These are phyloP conservation scores for Brienomyrus longianalis DNA, from an alignment of 2,113 vertebrate genomes.

Conservation along the genomic window DNA sequence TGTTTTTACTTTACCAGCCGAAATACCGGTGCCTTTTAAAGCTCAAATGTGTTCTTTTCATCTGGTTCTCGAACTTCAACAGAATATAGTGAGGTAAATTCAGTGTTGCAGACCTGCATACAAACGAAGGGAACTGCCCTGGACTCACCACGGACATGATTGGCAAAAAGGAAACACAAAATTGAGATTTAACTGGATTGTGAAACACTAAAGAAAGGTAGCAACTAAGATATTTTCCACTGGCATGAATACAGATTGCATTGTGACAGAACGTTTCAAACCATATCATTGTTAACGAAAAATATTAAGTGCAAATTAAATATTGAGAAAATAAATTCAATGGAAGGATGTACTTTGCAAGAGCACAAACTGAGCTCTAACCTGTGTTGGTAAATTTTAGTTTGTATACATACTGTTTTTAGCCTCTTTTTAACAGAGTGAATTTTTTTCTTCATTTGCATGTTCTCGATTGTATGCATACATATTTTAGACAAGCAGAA, in stretches of 20 bases:
- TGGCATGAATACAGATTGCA: conserved; percentile 56
- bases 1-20: conserved; percentile 41
- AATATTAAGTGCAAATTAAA: conserved; percentile 78
- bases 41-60: conserved; percentile 34
- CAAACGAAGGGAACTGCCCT: neutral
- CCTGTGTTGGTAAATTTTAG: conserved; percentile 93
- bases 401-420: conserved; percentile 98
- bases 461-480: conserved; percentile 99
- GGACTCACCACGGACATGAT: neutral
- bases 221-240: conserved; percentile 42
- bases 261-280: conserved; percentile 49
- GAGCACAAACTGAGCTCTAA: conserved; percentile 81
- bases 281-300: conserved; percentile 55
- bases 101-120: neutral
- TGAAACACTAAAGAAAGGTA: conserved; percentile 21
- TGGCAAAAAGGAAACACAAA: neutral
- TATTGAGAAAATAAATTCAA: conserved; percentile 69
- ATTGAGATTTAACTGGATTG: conserved; percentile 1
- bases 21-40: conserved; percentile 48
- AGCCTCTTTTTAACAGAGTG: conserved; percentile 75
- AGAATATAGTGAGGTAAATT: neutral
- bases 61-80: conserved; percentile 19
- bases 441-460: conserved; percentile 67
- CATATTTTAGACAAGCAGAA: conserved; percentile 95
- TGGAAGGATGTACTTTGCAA: conserved; percentile 71